Conservation (phyloP, 2,888 invertebrate genomes). For the Ectemnius cavifrons region DNA sequence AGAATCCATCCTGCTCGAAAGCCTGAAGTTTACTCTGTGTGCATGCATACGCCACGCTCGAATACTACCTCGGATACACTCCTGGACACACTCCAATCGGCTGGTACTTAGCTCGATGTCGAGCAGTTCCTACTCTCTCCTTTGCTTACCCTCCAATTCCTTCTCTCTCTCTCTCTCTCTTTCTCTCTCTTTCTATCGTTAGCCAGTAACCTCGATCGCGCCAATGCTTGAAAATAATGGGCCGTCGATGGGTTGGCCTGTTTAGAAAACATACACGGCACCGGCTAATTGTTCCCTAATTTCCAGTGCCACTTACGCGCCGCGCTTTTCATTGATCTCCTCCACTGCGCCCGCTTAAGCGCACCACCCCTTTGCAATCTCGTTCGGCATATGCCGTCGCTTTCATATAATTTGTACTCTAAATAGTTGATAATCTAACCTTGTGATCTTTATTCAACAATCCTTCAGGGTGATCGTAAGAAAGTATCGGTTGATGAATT, state of each 20-base stretch:
- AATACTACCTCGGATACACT: constrained; percentile 55
- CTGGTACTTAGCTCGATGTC: constrained; percentile 40
- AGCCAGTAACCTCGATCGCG: constrained; percentile 49
- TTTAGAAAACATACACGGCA: constrained; percentile 73
- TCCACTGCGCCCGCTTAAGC: constrained; percentile 8
- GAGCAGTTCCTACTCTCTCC: neutral
- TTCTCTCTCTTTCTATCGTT: too few species aligned
- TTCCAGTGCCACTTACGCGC: constrained; percentile 67
- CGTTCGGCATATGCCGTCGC: neutral
- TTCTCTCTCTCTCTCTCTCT: too few species aligned
- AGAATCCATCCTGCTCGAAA: constrained; percentile 58
- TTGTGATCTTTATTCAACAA: neutral
- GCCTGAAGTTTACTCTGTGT: constrained; percentile 34
- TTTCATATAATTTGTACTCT: neutral
- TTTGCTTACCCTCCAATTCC: too few species aligned
- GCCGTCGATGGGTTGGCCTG: constrained; percentile 61
- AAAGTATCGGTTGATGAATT: too few species aligned
- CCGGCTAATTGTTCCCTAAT: constrained; percentile 76
- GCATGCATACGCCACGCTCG: constrained; percentile 43
- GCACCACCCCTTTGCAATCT: constrained; percentile 6
- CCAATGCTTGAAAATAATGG: constrained; percentile 72
- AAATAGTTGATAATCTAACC: neutral
- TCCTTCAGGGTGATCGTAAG: too few species aligned
- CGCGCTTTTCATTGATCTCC: too few species aligned
- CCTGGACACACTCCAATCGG: constrained; percentile 54